Evolutionary conservation across 2,888 invertebrate species (phyloP), one percentile per base, ranked within the genome.

Genomic region (Zele albiditarsus): DNA sequence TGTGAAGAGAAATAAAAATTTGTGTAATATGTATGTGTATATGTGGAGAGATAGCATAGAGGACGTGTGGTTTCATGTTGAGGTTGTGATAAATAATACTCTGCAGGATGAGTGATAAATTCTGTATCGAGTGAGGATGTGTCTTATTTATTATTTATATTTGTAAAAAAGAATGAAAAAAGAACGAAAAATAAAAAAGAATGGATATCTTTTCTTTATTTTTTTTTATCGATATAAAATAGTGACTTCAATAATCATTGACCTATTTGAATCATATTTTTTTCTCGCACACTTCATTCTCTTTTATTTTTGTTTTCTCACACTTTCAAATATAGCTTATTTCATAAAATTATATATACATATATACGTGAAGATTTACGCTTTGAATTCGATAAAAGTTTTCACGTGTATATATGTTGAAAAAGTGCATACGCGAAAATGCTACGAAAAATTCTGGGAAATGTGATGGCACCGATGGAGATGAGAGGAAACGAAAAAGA

Each of bases 81-180:
- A 53, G 53, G 53, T 79, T 77, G 69, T 70, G 80, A 79, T 79
- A 79, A 80, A 58, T 63, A 38, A 58, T 73, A 75, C 79, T 79
- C 75, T 82, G 82, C 85, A 84, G 85, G 84, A 86, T 85, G 87
- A 86, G 82, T 82, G 86, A 87, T 87, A 86, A 85, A 76, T 82
- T 82, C 78, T 80, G 76, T 86, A 87, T 87, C 85, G 81, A 80
- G 76, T 79, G 79, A 86, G 87, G 87, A 87, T 85, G 86, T 60
- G 25, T 65, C 16, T 68, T 58, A 28, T 25, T 46, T 46, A 46
- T 42, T 42, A 25, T 65, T 23, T 53, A 65, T 57, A 20, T 73
- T 33, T 33, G 23, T n/a, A 4, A 16, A 46, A 46, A 46, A n/a
- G 46, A 3, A 6, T 16, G 46, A n/a, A n/a, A n/a, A 46, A 46